Evolutionary conservation across 1,140 invertebrate genomes (phyloP).

Genomic region (Panagrolaimus sp.): DNA sequence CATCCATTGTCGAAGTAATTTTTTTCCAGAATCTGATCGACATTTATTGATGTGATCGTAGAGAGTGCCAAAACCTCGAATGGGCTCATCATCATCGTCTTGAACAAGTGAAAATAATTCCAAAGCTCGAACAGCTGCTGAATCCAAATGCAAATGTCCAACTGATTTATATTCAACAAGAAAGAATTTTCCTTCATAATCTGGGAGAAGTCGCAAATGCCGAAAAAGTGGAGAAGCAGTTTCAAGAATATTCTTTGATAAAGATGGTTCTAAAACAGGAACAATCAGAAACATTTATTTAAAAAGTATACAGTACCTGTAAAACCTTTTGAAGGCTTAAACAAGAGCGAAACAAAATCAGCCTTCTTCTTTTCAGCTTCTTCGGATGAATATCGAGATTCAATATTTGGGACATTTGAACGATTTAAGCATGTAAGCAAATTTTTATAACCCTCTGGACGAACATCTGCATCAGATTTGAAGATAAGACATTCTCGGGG

Average conservation of each 20-base stretch:
- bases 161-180: conserved; percentile 5
- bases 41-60: conserved; percentile 27
- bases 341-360: background rate
- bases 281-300: background rate
- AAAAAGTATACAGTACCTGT: background rate
- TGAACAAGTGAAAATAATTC: conserved; percentile 26
- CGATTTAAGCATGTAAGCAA: conserved; percentile 8
- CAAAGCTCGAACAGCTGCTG: conserved; percentile 14
- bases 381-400: background rate
- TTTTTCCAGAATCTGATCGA: conserved; percentile 18
- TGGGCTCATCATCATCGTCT: background rate
- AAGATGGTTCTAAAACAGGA: background rate
- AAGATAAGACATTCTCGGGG: conserved; percentile 7
- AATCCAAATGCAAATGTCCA: conserved; percentile 10
- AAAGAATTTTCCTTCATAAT: background rate
- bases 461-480: background rate
- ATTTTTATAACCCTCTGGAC: conserved; percentile 1
- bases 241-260: background rate
- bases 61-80: conserved; percentile 2
- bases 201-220: background rate
- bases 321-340: background rate
- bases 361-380: background rate
- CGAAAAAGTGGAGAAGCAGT: background rate
- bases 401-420: background rate
- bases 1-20: conserved; percentile 34